A percentile compares a stretch with the other conserved stretches of the same genome.
phyloP scores from a whole-genome alignment of 2,888 invertebrate species.

The Drosophila helvetica region DNA sequence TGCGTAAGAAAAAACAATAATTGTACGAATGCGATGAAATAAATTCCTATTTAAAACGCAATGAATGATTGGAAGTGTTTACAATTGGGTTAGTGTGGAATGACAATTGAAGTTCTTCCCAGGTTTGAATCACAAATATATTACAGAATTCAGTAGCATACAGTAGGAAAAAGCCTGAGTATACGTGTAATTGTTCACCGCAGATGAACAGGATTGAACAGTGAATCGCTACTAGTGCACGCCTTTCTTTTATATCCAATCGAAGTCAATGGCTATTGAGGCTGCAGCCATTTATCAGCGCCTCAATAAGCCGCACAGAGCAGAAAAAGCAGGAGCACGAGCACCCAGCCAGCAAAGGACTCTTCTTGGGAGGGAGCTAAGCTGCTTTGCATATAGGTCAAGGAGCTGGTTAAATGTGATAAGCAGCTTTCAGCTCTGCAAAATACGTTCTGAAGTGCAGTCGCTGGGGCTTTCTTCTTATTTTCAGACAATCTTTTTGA shows the following conservation, averaged over 20 bases:
- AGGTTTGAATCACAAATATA: neutral
- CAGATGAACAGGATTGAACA: neutral
- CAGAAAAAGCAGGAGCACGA: neutral
- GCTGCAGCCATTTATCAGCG: neutral
- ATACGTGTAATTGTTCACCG: neutral
- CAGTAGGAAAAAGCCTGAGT: too few relatives aligned
- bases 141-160: neutral
- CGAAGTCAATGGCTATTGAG: neutral
- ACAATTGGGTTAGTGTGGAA: too few relatives aligned
- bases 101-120: neutral
- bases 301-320: neutral
- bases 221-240: neutral
- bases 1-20: too few relatives aligned
- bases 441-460: neutral
- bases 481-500: neutral
- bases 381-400: neutral
- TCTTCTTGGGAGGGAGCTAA: neutral
- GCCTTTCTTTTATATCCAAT: neutral
- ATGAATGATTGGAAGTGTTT: too few relatives aligned
- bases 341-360: neutral
- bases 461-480: neutral
- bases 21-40: too few relatives aligned
- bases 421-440: neutral
- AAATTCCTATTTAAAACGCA: too few relatives aligned
- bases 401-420: neutral